A percentile compares a stretch with the other conserved stretches of the same genome.
These are phyloP conservation scores for Lordiphosa andalusiaca DNA, from an alignment of 2,888 invertebrate genomes.

Conservation along the genomic window DNA sequence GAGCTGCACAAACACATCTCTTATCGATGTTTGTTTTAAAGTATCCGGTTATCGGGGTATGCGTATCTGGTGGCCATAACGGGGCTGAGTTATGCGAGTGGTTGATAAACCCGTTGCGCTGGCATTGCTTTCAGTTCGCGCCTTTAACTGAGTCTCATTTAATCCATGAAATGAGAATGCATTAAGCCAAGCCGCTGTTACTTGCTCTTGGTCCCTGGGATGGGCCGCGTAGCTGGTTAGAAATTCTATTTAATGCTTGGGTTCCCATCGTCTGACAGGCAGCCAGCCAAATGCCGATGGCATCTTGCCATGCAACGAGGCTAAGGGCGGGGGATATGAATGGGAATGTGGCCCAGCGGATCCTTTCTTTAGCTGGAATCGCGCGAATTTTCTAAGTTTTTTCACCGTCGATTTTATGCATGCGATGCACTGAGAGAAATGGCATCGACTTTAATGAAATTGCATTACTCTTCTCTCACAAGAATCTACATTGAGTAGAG, in stretches of 20 bases:
- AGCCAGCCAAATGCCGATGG: slow-evolving; percentile 52
- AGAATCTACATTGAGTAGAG: no score
- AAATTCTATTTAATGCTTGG: slow-evolving; percentile 69
- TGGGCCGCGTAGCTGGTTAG: slow-evolving; percentile 44
- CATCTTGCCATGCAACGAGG: slow-evolving; percentile 66
- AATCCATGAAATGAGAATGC: slow-evolving; percentile 51
- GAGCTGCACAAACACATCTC: slow-evolving; percentile 2
- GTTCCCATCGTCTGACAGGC: slow-evolving; percentile 44
- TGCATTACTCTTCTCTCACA: background rate
- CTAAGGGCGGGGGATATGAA: slow-evolving; percentile 46
- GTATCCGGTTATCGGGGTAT: slow-evolving; percentile 11
- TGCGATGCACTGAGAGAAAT: slow-evolving; percentile 41
- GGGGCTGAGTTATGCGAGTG: slow-evolving; percentile 45
- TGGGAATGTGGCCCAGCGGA: slow-evolving; percentile 33
- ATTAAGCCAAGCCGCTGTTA: slow-evolving; percentile 27
- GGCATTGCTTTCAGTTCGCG: slow-evolving; percentile 15
- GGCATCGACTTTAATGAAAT: no score
- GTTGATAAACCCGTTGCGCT: slow-evolving; percentile 44
- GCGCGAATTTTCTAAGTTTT: slow-evolving; percentile 48
- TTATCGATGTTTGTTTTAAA: slow-evolving; percentile 25
- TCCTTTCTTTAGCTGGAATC: slow-evolving; percentile 35
- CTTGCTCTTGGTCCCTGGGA: slow-evolving; percentile 29
- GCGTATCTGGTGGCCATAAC: slow-evolving; percentile 35
- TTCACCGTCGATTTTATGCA: slow-evolving; percentile 53
- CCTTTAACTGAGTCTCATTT: slow-evolving; percentile 39